Conservation (phyloP, 2,888 invertebrate genomes). For the Phengaris alcon region DNA sequence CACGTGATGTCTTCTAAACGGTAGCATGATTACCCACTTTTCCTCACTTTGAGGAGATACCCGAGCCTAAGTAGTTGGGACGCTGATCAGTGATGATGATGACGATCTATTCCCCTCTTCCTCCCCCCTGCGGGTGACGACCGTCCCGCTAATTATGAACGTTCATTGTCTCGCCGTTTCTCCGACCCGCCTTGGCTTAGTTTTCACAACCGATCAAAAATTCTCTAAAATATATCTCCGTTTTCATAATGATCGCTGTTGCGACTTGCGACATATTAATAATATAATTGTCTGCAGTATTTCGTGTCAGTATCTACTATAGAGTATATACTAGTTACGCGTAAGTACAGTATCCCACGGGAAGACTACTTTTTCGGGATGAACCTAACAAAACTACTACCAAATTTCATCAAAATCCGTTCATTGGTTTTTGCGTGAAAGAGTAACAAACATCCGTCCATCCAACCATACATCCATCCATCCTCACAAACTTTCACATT, state of each 20-base stretch:
- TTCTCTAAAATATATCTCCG: background rate
- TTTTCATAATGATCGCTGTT: background rate
- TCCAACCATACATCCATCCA: no score
- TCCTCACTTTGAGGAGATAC: no score
- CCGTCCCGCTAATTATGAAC: constrained; percentile 39
- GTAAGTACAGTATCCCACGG: no score
- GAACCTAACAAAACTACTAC: no score
- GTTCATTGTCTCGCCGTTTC: constrained; percentile 39
- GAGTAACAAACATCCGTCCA: no score
- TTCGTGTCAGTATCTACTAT: background rate
- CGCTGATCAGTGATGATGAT: background rate
- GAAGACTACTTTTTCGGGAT: no score
- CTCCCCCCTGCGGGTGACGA: background rate
- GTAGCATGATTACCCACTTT: no score
- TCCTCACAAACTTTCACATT: no score
- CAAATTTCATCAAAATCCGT: no score
- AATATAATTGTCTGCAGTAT: background rate
- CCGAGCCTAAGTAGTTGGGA: background rate
- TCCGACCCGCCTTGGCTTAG: constrained; percentile 42
- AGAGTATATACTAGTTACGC: background rate
- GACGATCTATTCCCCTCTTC: background rate
- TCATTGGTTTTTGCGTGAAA: no score
- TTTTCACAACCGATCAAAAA: constrained; percentile 34
- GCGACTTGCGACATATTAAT: background rate
- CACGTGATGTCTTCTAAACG: no score